A percentile compares a stretch with the other conserved stretches of the same genome.
These are phyloP conservation scores for Acanthopagrus latus DNA, from an alignment of 2,797 vertebrate genomes.

Conservation along the genomic window DNA sequence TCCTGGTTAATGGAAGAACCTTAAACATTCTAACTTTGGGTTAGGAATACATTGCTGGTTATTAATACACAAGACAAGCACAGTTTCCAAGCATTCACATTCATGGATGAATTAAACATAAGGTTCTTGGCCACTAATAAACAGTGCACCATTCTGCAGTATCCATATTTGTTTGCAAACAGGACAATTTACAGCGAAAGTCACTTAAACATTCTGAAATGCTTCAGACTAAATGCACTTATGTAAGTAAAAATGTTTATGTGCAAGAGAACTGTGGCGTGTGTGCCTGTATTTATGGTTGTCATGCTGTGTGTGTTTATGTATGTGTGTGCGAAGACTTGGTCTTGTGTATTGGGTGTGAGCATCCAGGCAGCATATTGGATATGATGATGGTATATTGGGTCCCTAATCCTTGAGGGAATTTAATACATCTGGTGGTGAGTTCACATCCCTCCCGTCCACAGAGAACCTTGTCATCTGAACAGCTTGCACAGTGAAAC, in stretches of 20 bases:
- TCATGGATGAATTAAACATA: slow-evolving; percentile 43
- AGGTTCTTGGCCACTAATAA: slow-evolving; percentile 5
- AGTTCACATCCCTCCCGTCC: slow-evolving; percentile 40
- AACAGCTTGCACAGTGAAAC: slow-evolving; percentile 25
- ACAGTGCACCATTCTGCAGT: slow-evolving; percentile 15
- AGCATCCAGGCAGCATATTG: slow-evolving; percentile 66
- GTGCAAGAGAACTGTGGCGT: not conserved
- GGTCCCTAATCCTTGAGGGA: slow-evolving; percentile 50
- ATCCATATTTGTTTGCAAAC: slow-evolving; percentile 22
- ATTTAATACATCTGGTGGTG: slow-evolving; percentile 44
- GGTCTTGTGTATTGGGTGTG: slow-evolving; percentile 31
- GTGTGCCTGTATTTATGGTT: not conserved
- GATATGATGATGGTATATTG: slow-evolving; percentile 68
- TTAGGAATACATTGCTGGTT: slow-evolving; percentile 6
- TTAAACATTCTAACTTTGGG: not conserved
- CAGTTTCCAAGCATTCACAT: not conserved
- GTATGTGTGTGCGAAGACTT: not conserved
- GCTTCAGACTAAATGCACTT: slow-evolving; percentile 14
- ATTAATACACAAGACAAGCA: slow-evolving; percentile 16
- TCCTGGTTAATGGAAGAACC: not conserved
- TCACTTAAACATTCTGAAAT: slow-evolving; percentile 26
- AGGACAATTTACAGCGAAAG: slow-evolving; percentile 20
- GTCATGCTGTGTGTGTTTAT: not conserved
- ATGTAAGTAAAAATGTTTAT: not conserved
- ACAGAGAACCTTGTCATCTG: slow-evolving; percentile 18